Evolutionary conservation across 2,888 invertebrate species (phyloP), one percentile per base, ranked within the genome.

Genomic region (Aproaerema taeniolella): DNA sequence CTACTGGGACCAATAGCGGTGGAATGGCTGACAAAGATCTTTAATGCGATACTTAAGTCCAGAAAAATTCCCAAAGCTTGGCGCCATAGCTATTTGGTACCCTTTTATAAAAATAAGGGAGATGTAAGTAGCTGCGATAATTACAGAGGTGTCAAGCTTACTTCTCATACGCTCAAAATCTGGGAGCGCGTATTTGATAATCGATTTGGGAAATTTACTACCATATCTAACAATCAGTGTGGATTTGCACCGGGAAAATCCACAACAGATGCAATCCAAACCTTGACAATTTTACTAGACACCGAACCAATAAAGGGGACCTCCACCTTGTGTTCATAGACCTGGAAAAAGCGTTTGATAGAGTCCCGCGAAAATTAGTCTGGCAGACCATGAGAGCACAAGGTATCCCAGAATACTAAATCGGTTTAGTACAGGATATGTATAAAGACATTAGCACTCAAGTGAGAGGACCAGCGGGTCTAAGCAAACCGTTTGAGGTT

Each of bases 231-330:
- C 4, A 34, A 25, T n/a, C 25, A 34, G 12, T 34, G 20, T 24
- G 25, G 12, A 3, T 34, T 39, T 9, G n/a, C 4, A 2, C 17
- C 20, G 4, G 42, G 42, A 2, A 42, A 20, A 43, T 36, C 34
- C 6, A 49, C 46, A 20, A 40, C 48, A n/a, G 43, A 48, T 32
- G 41, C 47, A 13, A 34, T 45, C 17, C 47, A 47, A 15, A 10
- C 35, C 4, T 9, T 45, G 20, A 31, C 42, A 39, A 40, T 14
- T 24, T 13, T 40, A 28, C 35, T 42, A 16, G 45, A 45, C 25
- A 44, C 12, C 31, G 15, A 11, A 10, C 9, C 1, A 31, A 11
- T 4, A 38, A 38, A 14, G 25, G 2, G n/a, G 15, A 38, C 15
- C 15, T 38, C 1, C 31, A 38, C 14, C 12, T 38, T 14, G 10